phyloP scores from a whole-genome alignment of 2,113 vertebrate genomes.

The Alouatta palliata region DNA sequence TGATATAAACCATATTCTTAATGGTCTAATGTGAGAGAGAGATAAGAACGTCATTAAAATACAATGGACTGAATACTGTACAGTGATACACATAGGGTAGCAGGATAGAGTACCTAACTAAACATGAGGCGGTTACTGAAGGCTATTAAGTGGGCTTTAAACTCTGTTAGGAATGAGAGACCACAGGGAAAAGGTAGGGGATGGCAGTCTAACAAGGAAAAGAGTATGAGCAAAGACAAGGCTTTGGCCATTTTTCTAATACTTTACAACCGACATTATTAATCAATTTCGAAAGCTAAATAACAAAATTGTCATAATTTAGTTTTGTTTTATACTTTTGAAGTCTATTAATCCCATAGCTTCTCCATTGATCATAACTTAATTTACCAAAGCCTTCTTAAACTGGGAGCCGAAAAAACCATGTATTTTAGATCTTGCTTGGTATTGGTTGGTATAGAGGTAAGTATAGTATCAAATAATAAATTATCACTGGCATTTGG shows the following conservation, averaged over 20 bases:
- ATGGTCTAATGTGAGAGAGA: not conserved
- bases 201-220: not conserved
- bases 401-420: not conserved
- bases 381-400: not conserved
- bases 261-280: not conserved
- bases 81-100: not conserved
- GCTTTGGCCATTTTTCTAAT: not conserved
- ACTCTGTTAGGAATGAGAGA: not conserved
- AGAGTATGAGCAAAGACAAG: not conserved
- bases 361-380: not conserved
- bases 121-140: not conserved
- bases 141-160: not conserved
- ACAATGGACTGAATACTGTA: not conserved
- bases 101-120: not conserved
- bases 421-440: not conserved
- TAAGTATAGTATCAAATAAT: not conserved
- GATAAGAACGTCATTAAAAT: not conserved
- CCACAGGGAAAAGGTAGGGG: not conserved
- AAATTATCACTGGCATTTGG: not conserved
- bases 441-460: not conserved
- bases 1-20: not conserved
- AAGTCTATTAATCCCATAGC: not conserved
- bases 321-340: not conserved
- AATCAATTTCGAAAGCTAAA: not conserved
- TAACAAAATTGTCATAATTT: not conserved